These are phyloP conservation scores for Gymnogyps californianus DNA, from an alignment of 2,113 vertebrate species.

Conservation along the genomic window DNA sequence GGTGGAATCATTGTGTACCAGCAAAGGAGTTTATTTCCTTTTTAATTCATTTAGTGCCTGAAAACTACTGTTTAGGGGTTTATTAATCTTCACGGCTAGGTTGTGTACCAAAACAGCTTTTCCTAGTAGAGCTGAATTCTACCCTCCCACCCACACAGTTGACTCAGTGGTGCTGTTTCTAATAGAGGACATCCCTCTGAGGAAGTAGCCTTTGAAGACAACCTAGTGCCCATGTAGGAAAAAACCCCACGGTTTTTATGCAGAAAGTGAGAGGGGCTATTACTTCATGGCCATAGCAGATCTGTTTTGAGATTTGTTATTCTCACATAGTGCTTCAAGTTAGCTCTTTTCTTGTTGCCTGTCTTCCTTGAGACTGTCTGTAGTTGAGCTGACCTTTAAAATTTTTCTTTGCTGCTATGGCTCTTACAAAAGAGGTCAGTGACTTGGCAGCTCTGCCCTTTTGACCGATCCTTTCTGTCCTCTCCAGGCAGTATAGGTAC, in stretches of 20 bases:
- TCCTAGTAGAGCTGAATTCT: background rate
- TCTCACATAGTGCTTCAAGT: background rate
- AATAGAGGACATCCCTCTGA: background rate
- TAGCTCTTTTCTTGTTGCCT: background rate
- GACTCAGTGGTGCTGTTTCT: background rate
- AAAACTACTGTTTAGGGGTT: background rate
- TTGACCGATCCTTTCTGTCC: background rate
- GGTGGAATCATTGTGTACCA: background rate
- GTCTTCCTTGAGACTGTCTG: background rate
- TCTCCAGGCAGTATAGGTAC: background rate
- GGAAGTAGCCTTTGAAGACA: background rate
- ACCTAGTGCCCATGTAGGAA: background rate
- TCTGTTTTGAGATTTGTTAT: background rate
- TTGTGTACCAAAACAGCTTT: background rate
- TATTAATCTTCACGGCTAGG: background rate
- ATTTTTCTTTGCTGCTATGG: background rate
- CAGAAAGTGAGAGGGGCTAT: background rate
- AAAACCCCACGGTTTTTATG: background rate
- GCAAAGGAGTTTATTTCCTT: background rate
- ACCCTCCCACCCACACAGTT: background rate
- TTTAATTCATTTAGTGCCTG: background rate
- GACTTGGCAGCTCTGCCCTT: conserved; percentile 30
- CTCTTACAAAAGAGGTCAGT: background rate
- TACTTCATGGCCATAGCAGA: background rate
- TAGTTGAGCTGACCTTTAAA: conserved; percentile 36